Evolutionary conservation across 2,113 vertebrate species (phyloP).

Genomic region (Platycercus adscitus): DNA sequence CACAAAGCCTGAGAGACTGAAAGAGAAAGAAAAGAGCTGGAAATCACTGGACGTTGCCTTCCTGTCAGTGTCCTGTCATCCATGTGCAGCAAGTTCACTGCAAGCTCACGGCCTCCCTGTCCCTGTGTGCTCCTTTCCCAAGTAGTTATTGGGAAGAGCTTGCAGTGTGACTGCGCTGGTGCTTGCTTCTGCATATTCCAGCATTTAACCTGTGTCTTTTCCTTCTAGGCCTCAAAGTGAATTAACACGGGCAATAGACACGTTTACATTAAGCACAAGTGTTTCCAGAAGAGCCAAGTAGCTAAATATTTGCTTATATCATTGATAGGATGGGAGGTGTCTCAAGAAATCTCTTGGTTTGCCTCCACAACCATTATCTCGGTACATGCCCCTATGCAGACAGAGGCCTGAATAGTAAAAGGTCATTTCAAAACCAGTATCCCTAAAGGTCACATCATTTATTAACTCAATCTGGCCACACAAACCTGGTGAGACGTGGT

Average conservation of each 20-base stretch:
- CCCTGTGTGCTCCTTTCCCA: rapidly evolving
- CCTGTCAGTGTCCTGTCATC: neutral
- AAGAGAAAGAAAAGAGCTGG: constrained; percentile 45
- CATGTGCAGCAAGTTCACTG: neutral
- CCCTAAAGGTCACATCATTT: neutral
- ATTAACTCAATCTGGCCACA: neutral
- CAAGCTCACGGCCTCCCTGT: neutral
- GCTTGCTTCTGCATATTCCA: neutral
- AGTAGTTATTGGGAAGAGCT: neutral
- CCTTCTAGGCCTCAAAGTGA: neutral
- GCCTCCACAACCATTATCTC: rapidly evolving
- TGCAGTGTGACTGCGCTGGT: rapidly evolving
- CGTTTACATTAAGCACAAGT: neutral
- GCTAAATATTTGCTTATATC: neutral
- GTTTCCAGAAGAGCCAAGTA: neutral
- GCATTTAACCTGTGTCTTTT: neutral
- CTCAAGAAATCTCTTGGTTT: neutral
- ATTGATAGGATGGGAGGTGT: neutral
- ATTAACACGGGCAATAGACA: neutral
- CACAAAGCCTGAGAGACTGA: neutral
- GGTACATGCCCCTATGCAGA: neutral
- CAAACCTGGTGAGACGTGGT: neutral
- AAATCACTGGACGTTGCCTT: neutral
- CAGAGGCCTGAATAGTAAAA: neutral
- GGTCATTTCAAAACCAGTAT: neutral